These are phyloP conservation scores for Onychomys torridus DNA, from an alignment of 2,797 vertebrate species.

Conservation along the genomic window DNA sequence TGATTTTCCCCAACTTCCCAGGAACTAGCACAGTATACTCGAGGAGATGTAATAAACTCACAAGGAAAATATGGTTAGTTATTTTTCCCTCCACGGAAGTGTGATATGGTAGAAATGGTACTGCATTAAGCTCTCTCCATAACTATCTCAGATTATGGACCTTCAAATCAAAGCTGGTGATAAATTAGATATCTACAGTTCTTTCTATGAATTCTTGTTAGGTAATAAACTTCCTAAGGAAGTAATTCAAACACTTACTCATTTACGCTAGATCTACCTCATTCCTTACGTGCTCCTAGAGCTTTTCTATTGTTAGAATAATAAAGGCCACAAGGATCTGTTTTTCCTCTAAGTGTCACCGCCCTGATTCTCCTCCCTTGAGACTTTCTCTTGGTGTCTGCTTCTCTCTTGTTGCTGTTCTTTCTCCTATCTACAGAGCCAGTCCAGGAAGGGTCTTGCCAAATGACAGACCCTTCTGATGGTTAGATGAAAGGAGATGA, in stretches of 20 bases:
- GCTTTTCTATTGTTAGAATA: neutral
- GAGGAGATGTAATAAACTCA: conserved; percentile 10
- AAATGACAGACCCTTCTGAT: conserved; percentile 20
- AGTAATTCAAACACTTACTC: neutral
- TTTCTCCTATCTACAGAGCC: neutral
- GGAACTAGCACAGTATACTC: neutral
- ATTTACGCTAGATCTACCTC: neutral
- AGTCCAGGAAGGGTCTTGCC: neutral
- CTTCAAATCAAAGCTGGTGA: neutral
- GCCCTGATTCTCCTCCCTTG: conserved; percentile 5
- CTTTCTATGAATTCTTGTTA: conserved; percentile 33
- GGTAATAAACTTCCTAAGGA: conserved; percentile 2
- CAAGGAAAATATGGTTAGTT: neutral
- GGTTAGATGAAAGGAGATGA: neutral
- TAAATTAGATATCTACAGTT: conserved; percentile 13
- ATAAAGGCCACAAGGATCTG: neutral
- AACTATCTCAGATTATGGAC: conserved; percentile 7
- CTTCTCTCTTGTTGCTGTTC: neutral
- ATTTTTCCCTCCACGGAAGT: neutral
- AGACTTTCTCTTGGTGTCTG: conserved; percentile 17
- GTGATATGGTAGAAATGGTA: neutral
- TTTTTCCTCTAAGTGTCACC: conserved; percentile 12
- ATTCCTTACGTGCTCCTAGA: neutral
- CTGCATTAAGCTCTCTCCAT: neutral
- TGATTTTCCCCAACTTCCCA: conserved; percentile 18